phyloP scores from a whole-genome alignment of 2,113 vertebrate genomes.

The Mungos mungo region DNA sequence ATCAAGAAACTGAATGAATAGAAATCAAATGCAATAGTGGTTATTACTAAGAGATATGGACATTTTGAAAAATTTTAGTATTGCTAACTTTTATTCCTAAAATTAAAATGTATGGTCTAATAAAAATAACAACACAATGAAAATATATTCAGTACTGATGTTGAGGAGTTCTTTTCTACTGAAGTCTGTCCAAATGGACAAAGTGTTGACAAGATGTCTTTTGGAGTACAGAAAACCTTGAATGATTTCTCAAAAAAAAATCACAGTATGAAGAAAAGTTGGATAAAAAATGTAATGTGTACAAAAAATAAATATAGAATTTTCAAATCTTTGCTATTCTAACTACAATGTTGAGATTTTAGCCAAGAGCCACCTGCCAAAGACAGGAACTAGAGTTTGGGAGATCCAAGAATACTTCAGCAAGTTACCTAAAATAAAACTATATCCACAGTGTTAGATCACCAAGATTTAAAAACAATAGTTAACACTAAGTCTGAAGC shows the following conservation, averaged over 20 bases:
- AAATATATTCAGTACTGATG: background rate
- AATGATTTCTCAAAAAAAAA: background rate
- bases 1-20: background rate
- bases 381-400: background rate
- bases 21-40: background rate
- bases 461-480: background rate
- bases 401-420: background rate
- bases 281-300: background rate
- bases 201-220: background rate
- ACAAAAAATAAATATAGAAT: background rate
- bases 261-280: background rate
- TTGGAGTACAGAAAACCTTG: background rate
- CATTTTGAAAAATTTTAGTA: background rate
- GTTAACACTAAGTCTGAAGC: background rate
- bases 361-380: background rate
- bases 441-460: background rate
- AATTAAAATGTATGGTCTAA: background rate
- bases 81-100: background rate
- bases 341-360: background rate
- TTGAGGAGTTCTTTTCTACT: background rate
- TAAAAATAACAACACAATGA: background rate
- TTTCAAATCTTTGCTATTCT: background rate
- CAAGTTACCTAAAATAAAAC: background rate
- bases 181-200: background rate
- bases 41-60: background rate